Evolutionary conservation across 2,797 vertebrate genomes (phyloP), one percentile per base, ranked within the genome.

Genomic region (Sebastes minor): DNA sequence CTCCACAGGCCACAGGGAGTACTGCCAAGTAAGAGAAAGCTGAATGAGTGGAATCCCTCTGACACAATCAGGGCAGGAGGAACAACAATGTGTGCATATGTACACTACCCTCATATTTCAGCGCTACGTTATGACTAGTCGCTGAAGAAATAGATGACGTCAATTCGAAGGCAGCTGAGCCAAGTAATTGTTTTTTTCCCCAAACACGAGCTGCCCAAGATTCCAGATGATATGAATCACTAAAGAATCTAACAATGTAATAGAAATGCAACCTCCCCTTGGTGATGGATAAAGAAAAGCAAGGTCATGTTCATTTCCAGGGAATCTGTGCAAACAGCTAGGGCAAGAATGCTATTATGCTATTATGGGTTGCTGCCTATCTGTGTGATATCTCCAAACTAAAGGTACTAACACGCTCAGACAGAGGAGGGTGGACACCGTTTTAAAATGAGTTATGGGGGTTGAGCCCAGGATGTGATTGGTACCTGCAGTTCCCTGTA

Each of bases 1-100:
- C 87, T 88, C 74, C 86, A 81, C 86, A 85, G 80, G 71, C 87
- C 85, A 89, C 67, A 72, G 84, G 78, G 85, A 86, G 68, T n/a
- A 7, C 76, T 68, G 82, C 82, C 88, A 88, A 91, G 80, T 30
- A 57, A 63, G 71, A 86, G 71, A 23, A 55, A 78, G 74, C 76
- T 68, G 76, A 82, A 72, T 28, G 71, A 88, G 70, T 71, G 76
- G 68, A 90, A 88, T 78, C 38, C 72, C 86, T 84, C 67, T 22
- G 83, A 86, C 80, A 88, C 66, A 87, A 76, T 56, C 66, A 71
- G 82, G 64, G 63, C 82, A 77, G 76, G 32, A 70, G 32, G 56
- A 81, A 82, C 82, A 83, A 75, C 64, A 84, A 74, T 71, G 71
- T 25, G 16, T 57, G 28, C 71, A 38, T 74, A 67, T 80, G 71